Evolutionary conservation across 2,888 invertebrate species (phyloP).

Genomic region (Drosophila emarginata): DNA sequence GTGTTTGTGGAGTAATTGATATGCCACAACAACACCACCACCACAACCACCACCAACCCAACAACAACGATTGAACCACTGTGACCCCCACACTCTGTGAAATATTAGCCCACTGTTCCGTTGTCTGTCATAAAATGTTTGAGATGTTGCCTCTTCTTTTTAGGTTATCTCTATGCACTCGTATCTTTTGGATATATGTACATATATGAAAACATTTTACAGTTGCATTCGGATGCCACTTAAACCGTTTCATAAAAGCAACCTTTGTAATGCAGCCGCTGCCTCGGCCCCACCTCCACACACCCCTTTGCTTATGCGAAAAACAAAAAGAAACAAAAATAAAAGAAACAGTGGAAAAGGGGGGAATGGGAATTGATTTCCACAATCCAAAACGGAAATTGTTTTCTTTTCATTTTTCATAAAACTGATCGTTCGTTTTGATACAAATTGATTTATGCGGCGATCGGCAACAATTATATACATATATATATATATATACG

Average conservation of each 20-base stretch:
- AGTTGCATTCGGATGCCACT: slow-evolving; percentile 72
- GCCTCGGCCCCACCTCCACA: background rate
- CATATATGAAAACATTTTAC: slow-evolving; percentile 64
- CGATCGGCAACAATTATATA: slow-evolving; percentile 73
- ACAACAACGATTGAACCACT: slow-evolving; percentile 26
- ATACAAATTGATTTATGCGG: slow-evolving; percentile 79
- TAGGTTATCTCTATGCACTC: slow-evolving; percentile 31
- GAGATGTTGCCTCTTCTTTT: slow-evolving; percentile 23
- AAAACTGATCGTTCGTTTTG: slow-evolving; percentile 77
- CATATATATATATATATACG: slow-evolving; percentile 34
- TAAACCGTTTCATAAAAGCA: slow-evolving; percentile 78
- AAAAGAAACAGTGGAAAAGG: background rate
- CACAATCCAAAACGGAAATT: slow-evolving; percentile 64
- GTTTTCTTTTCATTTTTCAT: slow-evolving; percentile 58
- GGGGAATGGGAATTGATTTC: slow-evolving; percentile 26
- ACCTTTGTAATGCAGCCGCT: slow-evolving; percentile 65
- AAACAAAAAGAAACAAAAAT: slow-evolving; percentile 45
- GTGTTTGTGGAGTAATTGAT: slow-evolving; percentile 81
- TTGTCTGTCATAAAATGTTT: slow-evolving; percentile 71
- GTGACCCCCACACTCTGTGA: slow-evolving; percentile 58
- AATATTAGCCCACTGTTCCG: slow-evolving; percentile 69
- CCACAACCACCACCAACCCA: slow-evolving; percentile 8
- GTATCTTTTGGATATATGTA: slow-evolving; percentile 32
- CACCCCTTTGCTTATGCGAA: slow-evolving; percentile 53
- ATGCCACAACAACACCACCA: slow-evolving; percentile 66